phyloP scores from a whole-genome alignment of 2,113 vertebrate genomes.

The Mobula birostris region DNA sequence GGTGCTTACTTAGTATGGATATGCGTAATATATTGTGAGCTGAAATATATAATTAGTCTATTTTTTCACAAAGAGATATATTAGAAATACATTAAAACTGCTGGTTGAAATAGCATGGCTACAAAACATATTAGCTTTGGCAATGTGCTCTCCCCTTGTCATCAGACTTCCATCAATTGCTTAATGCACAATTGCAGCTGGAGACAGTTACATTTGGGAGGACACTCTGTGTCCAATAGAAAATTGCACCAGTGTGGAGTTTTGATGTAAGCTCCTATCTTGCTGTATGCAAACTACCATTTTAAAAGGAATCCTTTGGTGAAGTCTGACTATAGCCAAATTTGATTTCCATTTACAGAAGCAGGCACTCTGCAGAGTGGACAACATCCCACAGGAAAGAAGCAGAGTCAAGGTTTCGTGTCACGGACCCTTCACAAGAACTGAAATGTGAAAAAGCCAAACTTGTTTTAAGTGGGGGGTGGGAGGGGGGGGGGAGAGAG shows the following conservation, averaged over 20 bases:
- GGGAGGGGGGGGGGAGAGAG: too few species aligned
- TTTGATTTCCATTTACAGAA: neutral
- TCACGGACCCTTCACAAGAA: too few species aligned
- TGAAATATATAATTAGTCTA: neutral
- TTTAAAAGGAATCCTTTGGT: neutral
- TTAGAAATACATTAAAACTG: neutral
- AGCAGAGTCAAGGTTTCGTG: too few species aligned
- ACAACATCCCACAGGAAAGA: too few species aligned
- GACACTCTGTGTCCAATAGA: neutral
- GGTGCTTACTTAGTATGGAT: too few species aligned
- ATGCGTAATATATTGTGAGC: too few species aligned
- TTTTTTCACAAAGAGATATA: neutral
- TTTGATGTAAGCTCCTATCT: neutral
- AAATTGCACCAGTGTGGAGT: neutral
- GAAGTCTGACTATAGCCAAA: neutral
- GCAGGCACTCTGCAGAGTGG: too few species aligned
- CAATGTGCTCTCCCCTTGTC: neutral
- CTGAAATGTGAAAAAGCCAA: too few species aligned
- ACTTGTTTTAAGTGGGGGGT: too few species aligned
- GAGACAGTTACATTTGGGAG: neutral
- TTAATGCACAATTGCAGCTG: neutral
- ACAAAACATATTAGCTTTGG: neutral
- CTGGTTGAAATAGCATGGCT: neutral
- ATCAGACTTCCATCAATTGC: neutral
- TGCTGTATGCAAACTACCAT: neutral